A percentile compares a stretch with the other conserved stretches of the same genome.
Evolutionary conservation across 2,113 vertebrate species (phyloP).

Genomic region (Tragelaphus buxtoni): DNA sequence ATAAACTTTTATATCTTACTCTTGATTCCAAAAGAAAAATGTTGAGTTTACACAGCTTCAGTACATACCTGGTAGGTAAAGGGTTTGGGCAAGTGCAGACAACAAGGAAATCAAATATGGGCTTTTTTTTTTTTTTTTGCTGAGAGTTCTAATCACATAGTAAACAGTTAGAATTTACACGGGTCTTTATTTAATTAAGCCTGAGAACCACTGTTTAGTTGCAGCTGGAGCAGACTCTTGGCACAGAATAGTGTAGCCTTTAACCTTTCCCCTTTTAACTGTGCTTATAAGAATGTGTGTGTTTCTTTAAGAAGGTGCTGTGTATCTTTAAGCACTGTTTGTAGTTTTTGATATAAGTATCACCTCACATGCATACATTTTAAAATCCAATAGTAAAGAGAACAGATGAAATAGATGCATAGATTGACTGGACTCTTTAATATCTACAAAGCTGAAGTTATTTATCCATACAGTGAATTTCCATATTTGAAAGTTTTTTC

Average conservation of each 20-base stretch:
- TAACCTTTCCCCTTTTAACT: constrained; percentile 56
- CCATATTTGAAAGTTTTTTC: background rate
- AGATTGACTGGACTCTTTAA: background rate
- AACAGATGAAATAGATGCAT: background rate
- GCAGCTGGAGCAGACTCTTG: constrained; percentile 68
- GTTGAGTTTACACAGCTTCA: constrained; percentile 72
- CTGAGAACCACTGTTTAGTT: constrained; percentile 67
- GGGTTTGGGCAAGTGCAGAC: constrained; percentile 69
- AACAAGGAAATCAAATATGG: constrained; percentile 70
- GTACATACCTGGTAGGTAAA: constrained; percentile 63
- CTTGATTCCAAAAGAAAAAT: constrained; percentile 68
- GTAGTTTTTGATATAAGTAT: constrained; percentile 50
- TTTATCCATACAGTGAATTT: background rate
- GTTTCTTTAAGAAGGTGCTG: constrained; percentile 48
- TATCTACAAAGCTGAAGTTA: background rate
- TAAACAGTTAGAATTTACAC: constrained; percentile 72
- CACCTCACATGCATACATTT: constrained; percentile 52
- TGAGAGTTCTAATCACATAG: constrained; percentile 69
- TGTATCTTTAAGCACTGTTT: constrained; percentile 33
- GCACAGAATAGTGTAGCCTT: constrained; percentile 28
- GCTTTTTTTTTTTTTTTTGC: constrained; percentile 34
- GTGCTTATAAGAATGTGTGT: background rate
- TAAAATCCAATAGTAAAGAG: background rate
- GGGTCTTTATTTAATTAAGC: constrained; percentile 69
- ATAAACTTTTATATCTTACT: constrained; percentile 65